These are phyloP conservation scores for Sphaeramia orbicularis DNA, from an alignment of 2,797 vertebrate genomes.

Conservation along the genomic window DNA sequence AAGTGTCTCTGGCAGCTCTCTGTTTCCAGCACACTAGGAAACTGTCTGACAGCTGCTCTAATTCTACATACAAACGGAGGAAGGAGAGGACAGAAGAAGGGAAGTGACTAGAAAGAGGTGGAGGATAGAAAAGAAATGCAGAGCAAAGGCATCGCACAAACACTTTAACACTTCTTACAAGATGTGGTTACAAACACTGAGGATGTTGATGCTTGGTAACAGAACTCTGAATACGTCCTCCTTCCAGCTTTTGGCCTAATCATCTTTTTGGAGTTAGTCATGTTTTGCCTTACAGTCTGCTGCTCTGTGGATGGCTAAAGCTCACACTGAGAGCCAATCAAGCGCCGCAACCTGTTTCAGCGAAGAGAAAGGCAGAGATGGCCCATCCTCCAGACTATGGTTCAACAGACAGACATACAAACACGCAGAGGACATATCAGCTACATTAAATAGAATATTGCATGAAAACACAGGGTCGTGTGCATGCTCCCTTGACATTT, in stretches of 20 bases:
- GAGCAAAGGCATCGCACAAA: not conserved
- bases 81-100: constrained; percentile 2
- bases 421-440: constrained; percentile 6
- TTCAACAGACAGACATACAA: constrained; percentile 31
- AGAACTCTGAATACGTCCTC: not conserved
- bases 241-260: constrained; percentile 6
- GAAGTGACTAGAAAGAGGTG: not conserved
- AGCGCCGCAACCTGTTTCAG: constrained; percentile 19
- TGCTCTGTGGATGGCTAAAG: constrained; percentile 41
- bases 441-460: constrained; percentile 35
- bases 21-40: constrained; percentile 39
- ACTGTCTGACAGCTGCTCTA: constrained; percentile 64
- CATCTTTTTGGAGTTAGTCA: constrained; percentile 34
- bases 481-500: constrained; percentile 36
- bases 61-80: constrained; percentile 21
- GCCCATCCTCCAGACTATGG: constrained; percentile 23
- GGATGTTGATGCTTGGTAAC: not conserved
- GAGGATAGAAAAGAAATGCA: constrained; percentile 16
- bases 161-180: not conserved
- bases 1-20: constrained; percentile 59
- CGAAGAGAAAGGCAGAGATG: not conserved
- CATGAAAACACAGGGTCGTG: constrained; percentile 12
- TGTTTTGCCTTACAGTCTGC: constrained; percentile 43
- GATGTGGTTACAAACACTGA: constrained; percentile 1
- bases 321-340: constrained; percentile 48